phyloP scores from a whole-genome alignment of 2,797 vertebrate genomes.

The Bothrops alternatus region DNA sequence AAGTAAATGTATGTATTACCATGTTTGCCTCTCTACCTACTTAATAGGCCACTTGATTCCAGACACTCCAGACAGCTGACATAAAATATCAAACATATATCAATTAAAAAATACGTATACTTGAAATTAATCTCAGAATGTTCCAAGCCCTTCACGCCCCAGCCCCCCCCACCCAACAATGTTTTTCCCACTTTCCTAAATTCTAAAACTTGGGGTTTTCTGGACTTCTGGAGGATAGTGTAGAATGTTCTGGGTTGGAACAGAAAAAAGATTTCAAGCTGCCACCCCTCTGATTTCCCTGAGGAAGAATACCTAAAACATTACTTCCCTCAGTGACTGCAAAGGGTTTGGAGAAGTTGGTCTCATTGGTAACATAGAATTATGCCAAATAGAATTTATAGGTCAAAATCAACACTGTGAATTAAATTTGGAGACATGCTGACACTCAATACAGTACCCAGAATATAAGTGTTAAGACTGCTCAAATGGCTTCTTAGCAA shows the following conservation, averaged over 20 bases:
- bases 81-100: neutral
- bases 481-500: neutral
- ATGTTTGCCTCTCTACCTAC: neutral
- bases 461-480: neutral
- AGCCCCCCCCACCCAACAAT: neutral
- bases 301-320: neutral
- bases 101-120: neutral
- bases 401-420: neutral
- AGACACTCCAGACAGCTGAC: neutral
- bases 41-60: neutral
- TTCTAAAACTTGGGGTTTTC: neutral
- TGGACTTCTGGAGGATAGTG: neutral
- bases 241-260: neutral
- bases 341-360: neutral
- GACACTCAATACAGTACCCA: neutral
- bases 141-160: neutral
- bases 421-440: neutral
- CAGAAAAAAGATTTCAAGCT: neutral
- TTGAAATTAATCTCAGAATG: neutral
- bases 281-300: neutral
- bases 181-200: neutral
- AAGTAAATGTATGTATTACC: neutral
- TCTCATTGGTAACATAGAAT: neutral
- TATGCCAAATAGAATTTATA: neutral
- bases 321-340: neutral